Evolutionary conservation across 1,140 invertebrate species (phyloP).

Genomic region (Cyrtorhinus lividipennis): DNA sequence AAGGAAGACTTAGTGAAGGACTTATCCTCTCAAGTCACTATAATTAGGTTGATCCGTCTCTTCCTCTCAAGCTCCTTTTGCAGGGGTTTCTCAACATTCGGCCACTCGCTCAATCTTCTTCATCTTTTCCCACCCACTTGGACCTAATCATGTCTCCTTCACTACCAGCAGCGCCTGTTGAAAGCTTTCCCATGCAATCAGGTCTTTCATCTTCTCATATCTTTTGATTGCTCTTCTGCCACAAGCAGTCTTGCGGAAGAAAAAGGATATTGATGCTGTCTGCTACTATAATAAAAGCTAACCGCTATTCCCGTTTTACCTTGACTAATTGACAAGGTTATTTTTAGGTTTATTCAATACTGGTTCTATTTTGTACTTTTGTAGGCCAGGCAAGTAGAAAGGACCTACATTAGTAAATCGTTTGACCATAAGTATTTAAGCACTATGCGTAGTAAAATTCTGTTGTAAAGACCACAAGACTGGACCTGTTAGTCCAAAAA

Average conservation of each 20-base stretch:
- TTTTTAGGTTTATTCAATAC: too few species aligned
- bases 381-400: too few species aligned
- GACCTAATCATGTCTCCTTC: conserved; percentile 1
- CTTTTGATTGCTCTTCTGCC: neutral
- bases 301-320: too few species aligned
- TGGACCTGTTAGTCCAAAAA: too few species aligned
- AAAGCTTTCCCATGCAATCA: neutral
- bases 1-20: neutral
- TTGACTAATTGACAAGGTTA: too few species aligned
- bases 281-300: too few species aligned
- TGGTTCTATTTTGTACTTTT: too few species aligned
- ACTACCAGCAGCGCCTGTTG: neutral
- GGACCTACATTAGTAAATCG: too few species aligned
- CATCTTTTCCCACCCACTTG: neutral
- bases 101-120: neutral
- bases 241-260: neutral
- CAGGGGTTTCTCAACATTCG: neutral
- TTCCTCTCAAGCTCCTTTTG: neutral
- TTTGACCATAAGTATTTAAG: too few species aligned
- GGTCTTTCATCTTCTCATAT: neutral
- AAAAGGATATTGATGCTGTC: too few species aligned
- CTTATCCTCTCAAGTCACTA: conserved; percentile 5
- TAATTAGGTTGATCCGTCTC: conserved; percentile 8
- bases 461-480: too few species aligned
- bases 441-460: too few species aligned